Evolutionary conservation across 92 coral and sea anemone genomes (phyloP), one percentile per base, ranked within the genome.

Genomic region (Heliopora coerulea): DNA sequence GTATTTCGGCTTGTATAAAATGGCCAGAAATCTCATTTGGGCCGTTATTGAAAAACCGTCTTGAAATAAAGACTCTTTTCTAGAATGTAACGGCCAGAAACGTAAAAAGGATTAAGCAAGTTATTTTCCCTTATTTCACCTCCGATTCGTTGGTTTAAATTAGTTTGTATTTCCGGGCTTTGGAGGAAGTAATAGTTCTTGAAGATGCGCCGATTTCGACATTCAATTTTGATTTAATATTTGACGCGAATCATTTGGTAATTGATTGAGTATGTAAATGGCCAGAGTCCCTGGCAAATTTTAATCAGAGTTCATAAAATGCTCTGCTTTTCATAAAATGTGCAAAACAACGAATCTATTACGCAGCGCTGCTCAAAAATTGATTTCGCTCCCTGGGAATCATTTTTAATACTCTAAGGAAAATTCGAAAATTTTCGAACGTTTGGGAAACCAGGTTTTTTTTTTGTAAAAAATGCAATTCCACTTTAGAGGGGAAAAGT

Each of bases 321-420:
- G 62, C 77, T 70, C 77, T 14, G 61, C 30, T 70, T 70, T 54
- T 34, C 77, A 52, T 70, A 70, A 70, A 70, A 70, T 54, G 77
- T 70, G 7, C 77, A 19, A 37, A 70, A 70, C 56, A 70, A 32
- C 32, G 54, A 70, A 44, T 46, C 29, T 25, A 35, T 21, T 14
- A 35, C 41, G 37, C 31, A 8, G 15, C 72, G 5, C 26, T 4
- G 34, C 52, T 42, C 12, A 37, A 12, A 12, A 37, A 37, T 37
- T 37, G 12, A 4, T 46, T 46, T 10, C 2, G n/a, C 2, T n/a
- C 52, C 52, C 12, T 8, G 52, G n/a, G n/a, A n/a, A 46, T 8
- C 2, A 46, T n/a, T 15, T 46, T 8, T 8, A 46, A 46, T 46
- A 8, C n/a, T 15, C n/a, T 2, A 15, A n/a, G 52, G 52, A 46